Evolutionary conservation across 2,797 vertebrate species (phyloP), one percentile per base, ranked within the genome.

Genomic region (Agapornis canus): DNA sequence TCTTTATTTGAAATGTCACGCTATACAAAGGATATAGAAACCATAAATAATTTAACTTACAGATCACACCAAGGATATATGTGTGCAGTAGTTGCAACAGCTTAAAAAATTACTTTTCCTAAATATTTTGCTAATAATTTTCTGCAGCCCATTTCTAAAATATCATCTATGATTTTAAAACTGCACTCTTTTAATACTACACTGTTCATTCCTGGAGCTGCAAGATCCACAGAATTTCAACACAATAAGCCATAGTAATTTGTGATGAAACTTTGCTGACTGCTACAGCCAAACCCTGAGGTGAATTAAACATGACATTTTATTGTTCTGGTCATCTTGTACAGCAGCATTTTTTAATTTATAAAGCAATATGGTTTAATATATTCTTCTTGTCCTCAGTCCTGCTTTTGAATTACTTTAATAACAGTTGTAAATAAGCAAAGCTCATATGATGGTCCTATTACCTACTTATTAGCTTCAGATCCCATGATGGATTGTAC

Each of bases 381-480:
- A 83, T 93, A 93, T 94, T 88, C 40, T 79, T 80, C 77, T 91
- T 66, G 48, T 79, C 54, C 52, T 95, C 89, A 57, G 35, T 90
- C 82, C 65, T 90, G 35, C 66, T 94, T 92, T 72, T 93, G 75
- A 87, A 91, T 75, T 79, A 93, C 73, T 93, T 95, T 96, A 96
- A 91, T 94, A 83, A 69, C 43, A 94, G 31, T 32, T 82, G 88
- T 91, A 86, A 90, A 94, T 95, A 77, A 39, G 37, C 59, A 90
- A 93, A 89, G 60, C 57, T 92, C 39, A 63, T 76, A 65, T 61
- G 54, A 93, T 75, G 61, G 82, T 64, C 48, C 64, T 88, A 57
- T 60, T 90, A 89, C 39, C 54, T 94, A 48, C 43, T 87, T 94
- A 71, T 59, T 66, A 69, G 39, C 78, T 95, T 96, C 93, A 78